Evolutionary conservation across 1,140 invertebrate genomes (phyloP), one percentile per base, ranked within the genome.

Genomic region (Cherax destructor): DNA sequence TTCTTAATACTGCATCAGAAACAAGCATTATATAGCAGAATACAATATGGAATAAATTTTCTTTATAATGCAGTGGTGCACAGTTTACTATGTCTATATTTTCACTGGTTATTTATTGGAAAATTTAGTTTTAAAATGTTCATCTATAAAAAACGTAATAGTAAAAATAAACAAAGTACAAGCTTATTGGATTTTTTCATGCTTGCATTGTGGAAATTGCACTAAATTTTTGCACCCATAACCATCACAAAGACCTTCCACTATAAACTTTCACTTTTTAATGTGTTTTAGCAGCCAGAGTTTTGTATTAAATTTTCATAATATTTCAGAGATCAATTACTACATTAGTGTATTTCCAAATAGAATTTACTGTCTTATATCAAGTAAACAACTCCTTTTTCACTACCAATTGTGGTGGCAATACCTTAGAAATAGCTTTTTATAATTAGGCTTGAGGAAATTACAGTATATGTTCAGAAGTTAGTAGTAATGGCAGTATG

Each of bases 401-500:
- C 69, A 74, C n/a, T 74, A 30, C n/a, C 24, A 30, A 30, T n/a
- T 6, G 21, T 21, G n/a, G 24, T 24, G 11, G n/a, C 69, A 74
- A 74, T 74, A 30, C n/a, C 30, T 74, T 10, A 74, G 24, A 30
- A 74, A 30, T 5, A 7, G 69, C 30, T 10, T n/a, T 74, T 24
- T 30, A 30, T 74, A 30, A 30, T 30, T 74, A 30, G 9, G 30
- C 69, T 30, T 74, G 69, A 74, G 24, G n/a, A 30, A 74, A 9
- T 21, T 30, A 30, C 2, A 41, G 30, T 24, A 74, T 7, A 74
- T 9, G 9, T 74, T 74, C 69, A 74, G 18, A 65, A 74, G 69
- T 74, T 74, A 65, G 61, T 65, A 65, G n/a, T 6, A 24, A 78
- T 41, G 21, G 76, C 83, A 61, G 61, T 50, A 56, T 91, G 89